These are phyloP conservation scores for Caenorhabditis sp. DNA, from an alignment of 2,888 invertebrate species.

Conservation along the genomic window DNA sequence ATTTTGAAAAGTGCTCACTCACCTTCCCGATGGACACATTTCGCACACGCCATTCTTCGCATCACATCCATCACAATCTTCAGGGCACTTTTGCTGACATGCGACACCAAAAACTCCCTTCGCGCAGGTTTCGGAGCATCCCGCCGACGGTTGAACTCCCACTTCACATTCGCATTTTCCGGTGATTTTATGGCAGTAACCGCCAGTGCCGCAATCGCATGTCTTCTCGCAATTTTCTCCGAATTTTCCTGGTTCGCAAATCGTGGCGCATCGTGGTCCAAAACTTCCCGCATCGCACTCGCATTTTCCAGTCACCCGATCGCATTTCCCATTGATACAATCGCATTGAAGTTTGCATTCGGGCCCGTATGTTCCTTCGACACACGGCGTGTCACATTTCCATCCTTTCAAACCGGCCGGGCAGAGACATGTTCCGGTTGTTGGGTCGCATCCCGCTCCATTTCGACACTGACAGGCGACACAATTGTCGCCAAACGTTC, in stretches of 20 bases:
- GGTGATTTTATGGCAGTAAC: conserved; percentile 58
- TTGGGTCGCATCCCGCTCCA: conserved; percentile 60
- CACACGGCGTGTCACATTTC: conserved; percentile 58
- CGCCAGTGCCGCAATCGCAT: conserved; percentile 60
- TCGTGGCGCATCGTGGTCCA: conserved; percentile 50
- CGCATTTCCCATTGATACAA: conserved; percentile 57
- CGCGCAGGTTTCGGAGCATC: conserved; percentile 45
- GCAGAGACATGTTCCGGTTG: conserved; percentile 62
- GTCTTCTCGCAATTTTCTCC: conserved; percentile 49
- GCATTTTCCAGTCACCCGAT: conserved; percentile 53
- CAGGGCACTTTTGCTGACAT: conserved; percentile 51
- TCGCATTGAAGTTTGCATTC: conserved; percentile 51
- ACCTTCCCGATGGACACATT: conserved; percentile 2
- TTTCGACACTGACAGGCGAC: conserved; percentile 57
- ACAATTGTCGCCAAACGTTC: conserved; percentile 49
- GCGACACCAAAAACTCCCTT: conserved; percentile 51
- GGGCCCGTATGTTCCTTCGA: conserved; percentile 59
- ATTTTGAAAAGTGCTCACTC: neutral
- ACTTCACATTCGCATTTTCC: conserved; percentile 53
- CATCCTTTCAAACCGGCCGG: conserved; percentile 57
- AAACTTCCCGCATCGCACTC: conserved; percentile 44
- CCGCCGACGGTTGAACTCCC: conserved; percentile 39
- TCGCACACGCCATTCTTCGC: conserved; percentile 42
- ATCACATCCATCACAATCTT: conserved; percentile 22
- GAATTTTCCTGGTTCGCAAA: conserved; percentile 41